Evolutionary conservation across 2,113 vertebrate genomes (phyloP).

Genomic region (Macquaria ambigua): DNA sequence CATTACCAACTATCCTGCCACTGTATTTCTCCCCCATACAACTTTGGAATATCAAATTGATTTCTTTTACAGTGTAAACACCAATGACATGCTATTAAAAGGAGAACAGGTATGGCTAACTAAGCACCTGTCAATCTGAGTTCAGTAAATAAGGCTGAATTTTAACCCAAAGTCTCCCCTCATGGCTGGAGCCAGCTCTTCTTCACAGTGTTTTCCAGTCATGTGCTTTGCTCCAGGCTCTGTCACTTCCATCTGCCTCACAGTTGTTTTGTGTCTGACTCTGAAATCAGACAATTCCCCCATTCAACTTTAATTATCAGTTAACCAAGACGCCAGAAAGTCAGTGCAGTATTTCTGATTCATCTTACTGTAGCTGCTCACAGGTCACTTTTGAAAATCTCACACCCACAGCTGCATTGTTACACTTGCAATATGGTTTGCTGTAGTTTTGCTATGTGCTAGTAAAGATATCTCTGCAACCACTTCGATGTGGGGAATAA

Average conservation of each 20-base stretch:
- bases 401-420: background rate
- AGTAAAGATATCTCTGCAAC: background rate
- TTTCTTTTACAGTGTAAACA: background rate
- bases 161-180: conserved; percentile 22
- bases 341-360: background rate
- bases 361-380: conserved; percentile 1
- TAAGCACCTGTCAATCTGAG: conserved; percentile 19
- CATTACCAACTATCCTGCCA: background rate
- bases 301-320: conserved; percentile 34
- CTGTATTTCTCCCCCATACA: background rate
- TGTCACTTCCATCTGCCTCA: conserved; percentile 5
- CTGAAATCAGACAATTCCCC: conserved; percentile 34
- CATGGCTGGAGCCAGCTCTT: background rate
- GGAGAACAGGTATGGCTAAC: background rate
- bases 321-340: conserved; percentile 13
- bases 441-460: conserved; percentile 14
- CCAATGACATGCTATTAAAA: conserved; percentile 1
- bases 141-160: background rate
- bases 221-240: conserved; percentile 23
- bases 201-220: conserved; percentile 15
- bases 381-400: conserved; percentile 17
- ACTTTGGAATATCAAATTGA: background rate
- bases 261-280: conserved; percentile 32
- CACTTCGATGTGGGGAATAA: background rate
- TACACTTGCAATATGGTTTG: background rate